Percentiles rank a stretch among this genome's conserved stretches.
These are phyloP conservation scores for Scomber japonicus DNA, from an alignment of 2,113 vertebrate genomes.

Conservation along the genomic window DNA sequence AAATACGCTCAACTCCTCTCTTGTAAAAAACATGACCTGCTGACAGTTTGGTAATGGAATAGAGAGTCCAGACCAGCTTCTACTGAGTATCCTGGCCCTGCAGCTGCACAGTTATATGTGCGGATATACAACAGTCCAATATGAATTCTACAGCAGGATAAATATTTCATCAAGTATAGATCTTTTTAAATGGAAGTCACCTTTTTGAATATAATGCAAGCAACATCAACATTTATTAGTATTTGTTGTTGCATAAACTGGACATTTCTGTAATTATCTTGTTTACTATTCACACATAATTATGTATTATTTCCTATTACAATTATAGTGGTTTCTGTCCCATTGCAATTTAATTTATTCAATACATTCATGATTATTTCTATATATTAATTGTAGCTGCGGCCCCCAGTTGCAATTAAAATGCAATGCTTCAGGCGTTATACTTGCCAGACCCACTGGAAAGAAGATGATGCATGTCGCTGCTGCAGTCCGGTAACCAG, in stretches of 20 bases:
- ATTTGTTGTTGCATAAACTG: neutral
- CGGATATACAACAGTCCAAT: slow-evolving; percentile 13
- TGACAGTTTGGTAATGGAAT: slow-evolving; percentile 20
- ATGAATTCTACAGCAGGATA: neutral
- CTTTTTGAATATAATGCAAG: neutral
- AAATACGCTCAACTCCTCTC: slow-evolving; percentile 8
- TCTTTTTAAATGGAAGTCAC: neutral
- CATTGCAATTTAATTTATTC: neutral
- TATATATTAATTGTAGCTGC: slow-evolving; percentile 2
- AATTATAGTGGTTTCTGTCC: neutral
- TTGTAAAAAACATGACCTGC: slow-evolving; percentile 3
- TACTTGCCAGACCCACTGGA: slow-evolving; percentile 14
- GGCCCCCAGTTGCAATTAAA: slow-evolving; percentile 8
- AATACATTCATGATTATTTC: neutral
- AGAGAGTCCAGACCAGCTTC: neutral
- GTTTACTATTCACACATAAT: neutral
- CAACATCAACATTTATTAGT: neutral
- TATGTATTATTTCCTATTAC: neutral
- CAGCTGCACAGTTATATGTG: slow-evolving; percentile 7
- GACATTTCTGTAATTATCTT: neutral
- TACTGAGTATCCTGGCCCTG: slow-evolving; percentile 5
- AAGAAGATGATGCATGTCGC: slow-evolving; percentile 35
- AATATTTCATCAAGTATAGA: neutral
- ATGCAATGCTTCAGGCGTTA: slow-evolving; percentile 5
- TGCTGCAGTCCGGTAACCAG: slow-evolving; percentile 22